Percentiles rank a stretch among this genome's conserved stretches.
phyloP scores from a whole-genome alignment of 2,888 invertebrate genomes.

The Uropetala carovei region DNA sequence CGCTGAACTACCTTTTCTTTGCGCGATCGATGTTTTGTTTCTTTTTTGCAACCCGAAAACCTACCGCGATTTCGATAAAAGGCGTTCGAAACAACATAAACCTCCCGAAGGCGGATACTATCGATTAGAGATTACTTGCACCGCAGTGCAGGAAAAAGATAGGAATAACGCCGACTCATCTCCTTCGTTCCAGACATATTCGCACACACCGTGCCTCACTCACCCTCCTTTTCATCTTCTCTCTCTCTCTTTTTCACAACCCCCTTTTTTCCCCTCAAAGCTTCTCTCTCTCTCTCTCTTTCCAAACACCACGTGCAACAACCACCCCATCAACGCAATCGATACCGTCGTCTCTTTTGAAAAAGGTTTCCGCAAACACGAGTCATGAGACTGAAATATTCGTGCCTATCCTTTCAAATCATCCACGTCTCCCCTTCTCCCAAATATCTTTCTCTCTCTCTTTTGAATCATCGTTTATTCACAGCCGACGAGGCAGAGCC shows the following conservation, averaged over 20 bases:
- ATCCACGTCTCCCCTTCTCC: not conserved
- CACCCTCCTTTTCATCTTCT: not conserved
- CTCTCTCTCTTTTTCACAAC: not conserved
- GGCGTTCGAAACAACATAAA: not conserved
- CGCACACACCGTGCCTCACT: not conserved
- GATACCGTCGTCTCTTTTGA: not conserved
- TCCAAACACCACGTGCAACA: not conserved
- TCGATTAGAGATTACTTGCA: constrained; percentile 12
- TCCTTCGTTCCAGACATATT: not conserved
- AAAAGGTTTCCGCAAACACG: not conserved
- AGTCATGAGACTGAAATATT: not conserved
- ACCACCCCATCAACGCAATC: constrained; percentile 2
- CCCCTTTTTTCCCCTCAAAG: too few species aligned
- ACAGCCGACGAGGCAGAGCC: too few species aligned
- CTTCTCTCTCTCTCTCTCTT: not conserved
- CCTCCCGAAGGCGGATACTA: not conserved
- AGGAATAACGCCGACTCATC: not conserved
- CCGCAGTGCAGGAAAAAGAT: not conserved
- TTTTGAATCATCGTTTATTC: too few species aligned
- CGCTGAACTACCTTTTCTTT: not conserved
- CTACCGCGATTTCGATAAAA: not conserved
- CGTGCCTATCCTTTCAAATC: not conserved
- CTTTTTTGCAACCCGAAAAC: not conserved
- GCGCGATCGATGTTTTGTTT: not conserved
- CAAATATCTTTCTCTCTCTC: too few species aligned